Base-by-base conservation (phyloP, 2,113 vertebrate genomes). In the Chroicocephalus ridibundus region DNA sequence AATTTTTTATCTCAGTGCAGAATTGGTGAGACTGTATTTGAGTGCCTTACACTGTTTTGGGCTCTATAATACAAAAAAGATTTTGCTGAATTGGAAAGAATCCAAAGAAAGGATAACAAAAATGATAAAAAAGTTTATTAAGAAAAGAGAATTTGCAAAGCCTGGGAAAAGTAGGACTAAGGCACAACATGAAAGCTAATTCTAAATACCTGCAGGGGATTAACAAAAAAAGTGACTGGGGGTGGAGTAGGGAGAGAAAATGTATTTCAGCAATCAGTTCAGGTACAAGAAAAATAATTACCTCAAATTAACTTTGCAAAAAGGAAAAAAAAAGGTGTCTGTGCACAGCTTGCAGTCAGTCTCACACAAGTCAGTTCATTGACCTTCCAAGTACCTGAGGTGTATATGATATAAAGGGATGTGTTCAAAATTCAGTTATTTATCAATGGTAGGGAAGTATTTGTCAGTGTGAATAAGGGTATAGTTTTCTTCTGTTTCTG, bases 151-250 rank as follows among this genome's bases (percentile, higher is more conserved):
- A 97, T 94, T 93, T 94, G 86, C 83, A 84, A 93, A 95, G 89
- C 83, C 81, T 81, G 46, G 21, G 78, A 88, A 95, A 96, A 97
- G 88, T 47, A 95, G 69, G 80, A 79, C 83, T 93, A 86, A 80
- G 79, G 86, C 70, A 86, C 64, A 90, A 96, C 86, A 86, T 94
- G 91, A 97, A 97, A 96, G 86, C 76, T 94, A 90, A 94, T 96
- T 96, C 94, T 94, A 96, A 97, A 96, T 93, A 97, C 91, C 91
- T 97, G 89, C 54, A 95, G 89, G 88, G 86, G 93, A 97, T 97
- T 97, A 96, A 93, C 31, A 80, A 70, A 83, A 83, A 93, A 65
- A 74, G 31, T 26, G 57, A 62, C 46, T 91, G 40, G 24, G 22
- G 31, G 51, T 76, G 57, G 78, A 78, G 62, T 20, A 76, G 46